Percentiles rank a stretch among this genome's conserved stretches.
Conservation (phyloP, 2,113 vertebrate species). For the Entelurus aequoreus region DNA sequence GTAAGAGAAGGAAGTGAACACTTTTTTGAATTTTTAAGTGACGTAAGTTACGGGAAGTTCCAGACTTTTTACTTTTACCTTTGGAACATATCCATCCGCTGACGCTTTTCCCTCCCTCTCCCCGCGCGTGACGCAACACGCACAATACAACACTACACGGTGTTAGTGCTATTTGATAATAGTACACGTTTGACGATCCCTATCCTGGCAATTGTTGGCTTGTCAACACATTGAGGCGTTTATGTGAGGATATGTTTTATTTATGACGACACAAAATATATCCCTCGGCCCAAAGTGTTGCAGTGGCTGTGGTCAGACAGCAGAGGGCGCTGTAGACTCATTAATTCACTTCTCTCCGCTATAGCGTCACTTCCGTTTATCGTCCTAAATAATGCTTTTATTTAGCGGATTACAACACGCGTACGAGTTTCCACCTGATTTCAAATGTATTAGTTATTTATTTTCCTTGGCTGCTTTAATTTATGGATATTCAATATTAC, state of each 20-base stretch:
- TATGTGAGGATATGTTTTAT: not conserved
- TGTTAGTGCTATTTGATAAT: not conserved
- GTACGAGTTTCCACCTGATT: too few relatives aligned
- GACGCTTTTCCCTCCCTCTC: too few relatives aligned
- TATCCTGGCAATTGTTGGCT: too few relatives aligned
- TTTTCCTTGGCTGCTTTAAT: too few relatives aligned
- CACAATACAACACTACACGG: too few relatives aligned
- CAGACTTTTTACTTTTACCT: slow-evolving; percentile 39
- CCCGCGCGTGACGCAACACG: not conserved
- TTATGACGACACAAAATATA: not conserved
- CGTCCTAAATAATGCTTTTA: too few relatives aligned
- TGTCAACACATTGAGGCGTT: too few relatives aligned
- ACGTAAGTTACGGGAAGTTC: slow-evolving; percentile 63
- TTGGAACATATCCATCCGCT: slow-evolving; percentile 62
- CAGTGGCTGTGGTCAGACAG: slow-evolving; percentile 29
- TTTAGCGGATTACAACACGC: too few relatives aligned
- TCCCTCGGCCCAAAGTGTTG: slow-evolving; percentile 3
- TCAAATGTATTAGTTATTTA: too few relatives aligned
- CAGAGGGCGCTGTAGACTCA: slow-evolving; percentile 34
- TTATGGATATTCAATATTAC: too few relatives aligned
- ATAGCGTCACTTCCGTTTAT: too few relatives aligned
- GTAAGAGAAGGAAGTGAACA: slow-evolving; percentile 8
- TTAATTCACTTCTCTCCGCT: not conserved
- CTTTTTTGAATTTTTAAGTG: slow-evolving; percentile 18
- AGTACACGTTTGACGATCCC: not conserved